Base-by-base conservation (phyloP, 2,888 invertebrate genomes). In the Diadromus collaris region DNA sequence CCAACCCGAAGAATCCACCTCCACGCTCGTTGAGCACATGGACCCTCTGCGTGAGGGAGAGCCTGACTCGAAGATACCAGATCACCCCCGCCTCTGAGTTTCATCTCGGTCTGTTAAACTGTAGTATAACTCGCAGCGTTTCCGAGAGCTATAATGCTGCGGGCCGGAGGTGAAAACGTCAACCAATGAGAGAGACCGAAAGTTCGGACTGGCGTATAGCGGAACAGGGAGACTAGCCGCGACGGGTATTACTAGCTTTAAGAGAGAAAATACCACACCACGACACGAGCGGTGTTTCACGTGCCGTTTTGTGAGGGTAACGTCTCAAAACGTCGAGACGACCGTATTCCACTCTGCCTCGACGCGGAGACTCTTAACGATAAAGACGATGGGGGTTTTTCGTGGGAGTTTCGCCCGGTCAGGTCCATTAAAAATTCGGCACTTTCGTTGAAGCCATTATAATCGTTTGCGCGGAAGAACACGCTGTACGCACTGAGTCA, bases 81-180 rank as follows among this genome's bases (percentile, higher is more conserved):
- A 71, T 38, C 76, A 60, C 56, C 69, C 64, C 65, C 71, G 67
- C 54, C 13, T 19, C 48, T 56, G n/a, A 27, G 58, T 65, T 70
- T 70, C 67, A 41, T 48, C 46, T 67, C 65, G 60, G 73, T 61
- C 67, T 58, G 65, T 68, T 27, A 72, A 76, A 58, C 80, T 58
- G 61, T 61, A 77, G 69, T 76, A 63, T 74, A 74, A 80, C 67
- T 51, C 63, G 29, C 46, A 24, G 56, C 65, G 56, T 61, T 67
- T 77, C 67, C 77, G 19, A 77, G 80, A 71, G 82, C 88, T 88
- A 88, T 88, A 88, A 88, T 88, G 85, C 86, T 88, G 83, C 85
- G 81, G 84, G 83, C 85, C 84, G 46, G 79, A 74, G 56, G 80
- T 83, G 86, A 83, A 85, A 86, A 83, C 83, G 83, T 80, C 80